Evolutionary conservation across 2,113 vertebrate genomes (phyloP).

Genomic region (Otolemur garnettii): DNA sequence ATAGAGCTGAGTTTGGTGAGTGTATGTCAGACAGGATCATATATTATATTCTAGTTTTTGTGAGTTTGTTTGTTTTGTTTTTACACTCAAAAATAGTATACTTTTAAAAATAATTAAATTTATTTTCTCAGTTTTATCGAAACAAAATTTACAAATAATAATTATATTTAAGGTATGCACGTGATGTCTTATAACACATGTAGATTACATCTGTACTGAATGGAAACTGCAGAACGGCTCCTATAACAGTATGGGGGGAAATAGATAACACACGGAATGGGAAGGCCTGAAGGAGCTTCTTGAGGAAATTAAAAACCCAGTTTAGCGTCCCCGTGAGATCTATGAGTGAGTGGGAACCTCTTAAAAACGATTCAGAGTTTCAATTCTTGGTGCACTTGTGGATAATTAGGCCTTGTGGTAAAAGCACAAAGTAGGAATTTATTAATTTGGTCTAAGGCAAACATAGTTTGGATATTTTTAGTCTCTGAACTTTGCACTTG

Average conservation of each 20-base stretch:
- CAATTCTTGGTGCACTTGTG: too few species aligned
- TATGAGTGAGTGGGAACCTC: neutral
- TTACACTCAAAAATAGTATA: neutral
- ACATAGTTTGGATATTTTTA: conserved; percentile 26
- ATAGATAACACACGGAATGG: neutral
- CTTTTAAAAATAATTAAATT: neutral
- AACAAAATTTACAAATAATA: neutral
- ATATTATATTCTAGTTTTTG: neutral
- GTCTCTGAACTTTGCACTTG: neutral
- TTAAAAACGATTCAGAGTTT: neutral
- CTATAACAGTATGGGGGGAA: neutral
- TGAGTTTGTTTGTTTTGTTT: neutral
- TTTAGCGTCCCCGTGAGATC: neutral
- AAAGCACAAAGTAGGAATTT: conserved; percentile 34
- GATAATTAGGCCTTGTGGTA: neutral
- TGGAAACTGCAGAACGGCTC: neutral
- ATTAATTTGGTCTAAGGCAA: conserved; percentile 52
- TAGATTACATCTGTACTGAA: neutral
- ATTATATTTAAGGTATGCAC: neutral
- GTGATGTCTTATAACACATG: neutral
- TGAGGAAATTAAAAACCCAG: neutral
- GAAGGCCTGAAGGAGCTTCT: neutral
- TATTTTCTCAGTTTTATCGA: neutral
- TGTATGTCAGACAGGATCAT: neutral
- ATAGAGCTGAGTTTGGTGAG: neutral